These are phyloP conservation scores for Euphonia xanthogaster DNA, from an alignment of 2,797 vertebrate species.

Conservation along the genomic window DNA sequence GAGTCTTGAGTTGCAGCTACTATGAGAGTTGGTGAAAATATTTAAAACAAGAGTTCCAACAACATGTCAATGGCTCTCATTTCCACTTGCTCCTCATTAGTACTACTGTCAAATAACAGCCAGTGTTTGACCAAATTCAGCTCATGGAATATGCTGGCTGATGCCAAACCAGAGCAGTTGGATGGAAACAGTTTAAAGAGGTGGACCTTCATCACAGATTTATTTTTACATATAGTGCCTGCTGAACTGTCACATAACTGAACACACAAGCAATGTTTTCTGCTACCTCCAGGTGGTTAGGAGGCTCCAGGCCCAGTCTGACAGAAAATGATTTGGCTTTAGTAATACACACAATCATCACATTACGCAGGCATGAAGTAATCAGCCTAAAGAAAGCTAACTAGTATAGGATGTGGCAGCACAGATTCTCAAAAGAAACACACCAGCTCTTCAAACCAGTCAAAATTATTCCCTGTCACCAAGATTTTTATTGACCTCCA, in stretches of 20 bases:
- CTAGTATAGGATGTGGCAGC: not conserved
- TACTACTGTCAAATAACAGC: constrained; percentile 41
- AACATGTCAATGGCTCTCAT: constrained; percentile 21
- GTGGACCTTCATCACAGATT: constrained; percentile 27
- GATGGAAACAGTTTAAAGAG: constrained; percentile 59
- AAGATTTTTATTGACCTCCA: not conserved
- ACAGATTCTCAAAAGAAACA: not conserved
- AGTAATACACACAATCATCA: not conserved
- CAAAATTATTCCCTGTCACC: not conserved
- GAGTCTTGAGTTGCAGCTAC: not conserved
- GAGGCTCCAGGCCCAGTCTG: not conserved
- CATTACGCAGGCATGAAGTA: constrained; percentile 48
- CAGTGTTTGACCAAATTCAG: constrained; percentile 45
- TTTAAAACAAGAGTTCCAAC: constrained; percentile 25
- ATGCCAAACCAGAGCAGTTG: constrained; percentile 40
- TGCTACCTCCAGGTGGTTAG: constrained; percentile 51
- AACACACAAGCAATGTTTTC: constrained; percentile 32
- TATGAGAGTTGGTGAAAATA: not conserved
- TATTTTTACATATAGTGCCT: constrained; percentile 53
- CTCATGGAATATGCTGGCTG: constrained; percentile 15
- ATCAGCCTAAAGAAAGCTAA: constrained; percentile 14
- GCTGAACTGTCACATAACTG: constrained; percentile 28
- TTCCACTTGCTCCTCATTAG: constrained; percentile 60
- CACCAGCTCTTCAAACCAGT: not conserved
- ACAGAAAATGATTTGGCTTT: constrained; percentile 28